Evolutionary conservation across 1,140 invertebrate genomes (phyloP).

Genomic region (Gonioctena quinquepunctata): DNA sequence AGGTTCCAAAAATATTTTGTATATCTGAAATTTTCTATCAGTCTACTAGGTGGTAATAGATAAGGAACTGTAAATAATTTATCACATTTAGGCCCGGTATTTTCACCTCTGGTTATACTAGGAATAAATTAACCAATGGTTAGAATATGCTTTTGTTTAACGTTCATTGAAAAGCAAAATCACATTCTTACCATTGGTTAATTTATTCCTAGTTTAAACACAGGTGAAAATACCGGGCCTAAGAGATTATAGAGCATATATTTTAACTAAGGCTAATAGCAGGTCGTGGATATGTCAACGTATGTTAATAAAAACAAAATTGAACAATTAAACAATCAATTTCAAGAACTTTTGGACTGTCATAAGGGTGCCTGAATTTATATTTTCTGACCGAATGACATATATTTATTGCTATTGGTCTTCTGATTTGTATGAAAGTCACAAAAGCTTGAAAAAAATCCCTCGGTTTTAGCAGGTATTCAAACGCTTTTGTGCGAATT

Average conservation of each 20-base stretch:
- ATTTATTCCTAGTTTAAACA: too few species aligned
- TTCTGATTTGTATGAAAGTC: conserved; percentile 10
- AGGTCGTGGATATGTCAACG: background rate
- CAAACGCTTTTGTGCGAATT: background rate
- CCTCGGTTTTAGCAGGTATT: background rate
- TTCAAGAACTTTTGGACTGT: conserved; percentile 51
- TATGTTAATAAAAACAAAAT: conserved; percentile 25
- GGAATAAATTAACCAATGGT: too few species aligned
- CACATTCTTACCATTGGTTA: too few species aligned
- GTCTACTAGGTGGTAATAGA: background rate
- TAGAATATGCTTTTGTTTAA: too few species aligned
- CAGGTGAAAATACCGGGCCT: too few species aligned
- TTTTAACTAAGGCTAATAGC: conserved; percentile 44
- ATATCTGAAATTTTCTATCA: conserved; percentile 27
- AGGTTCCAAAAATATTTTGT: background rate
- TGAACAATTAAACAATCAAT: conserved; percentile 39
- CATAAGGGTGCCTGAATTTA: conserved; percentile 47
- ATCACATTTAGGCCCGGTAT: too few species aligned
- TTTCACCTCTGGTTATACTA: too few species aligned
- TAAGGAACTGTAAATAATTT: background rate
- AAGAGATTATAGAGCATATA: conserved; percentile 36
- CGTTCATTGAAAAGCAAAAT: too few species aligned
- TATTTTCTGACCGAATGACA: conserved; percentile 37
- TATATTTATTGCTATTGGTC: conserved; percentile 42
- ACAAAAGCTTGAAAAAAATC: background rate